Base-by-base conservation (phyloP, 1,140 invertebrate genomes). In the Olivierus martensii region DNA sequence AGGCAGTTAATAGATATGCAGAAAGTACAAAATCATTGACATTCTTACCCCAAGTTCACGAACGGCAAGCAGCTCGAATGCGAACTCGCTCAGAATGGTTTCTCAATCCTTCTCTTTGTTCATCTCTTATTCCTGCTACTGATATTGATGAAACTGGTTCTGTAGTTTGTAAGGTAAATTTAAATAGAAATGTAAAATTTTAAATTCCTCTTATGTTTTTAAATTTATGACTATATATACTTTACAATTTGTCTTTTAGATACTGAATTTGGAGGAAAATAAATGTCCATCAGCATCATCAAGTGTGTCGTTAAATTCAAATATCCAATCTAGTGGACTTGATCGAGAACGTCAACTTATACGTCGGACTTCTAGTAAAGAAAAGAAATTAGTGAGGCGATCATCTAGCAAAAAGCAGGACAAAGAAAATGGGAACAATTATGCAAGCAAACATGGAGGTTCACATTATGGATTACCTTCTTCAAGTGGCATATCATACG, bases 81-180 rank as follows among this genome's bases (percentile, higher is more conserved):
- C 77, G 84, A 68, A 90, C 87, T 43, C 77, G 89, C 61, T 91
- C 87, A 43, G 88, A 93, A 69, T 94, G 89, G 89, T 93, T 92
- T 74, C 77, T 93, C 64, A 63, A 63, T 34, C 62, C 62, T 19
- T 58, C 57, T 42, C 57, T 52, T 37, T 58, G 57, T 41, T 52
- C 57, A 7, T 58, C 57, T 38, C 57, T 52, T 7, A 58, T 41
- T 38, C 52, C 52, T n/a, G 38, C 18, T 18, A 12, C 34, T 28
- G 28, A 28, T 28, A 9, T 9, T 28, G 28, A 28, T 28, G 28
- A 28, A 28, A 28, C 28, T 28, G 28, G 28, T 28, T 28, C 28
- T 28, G 28, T 28, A 28, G 28, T 28, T 28, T 28, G 28, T 28
- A 28, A 28, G 28, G 28, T 28, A 28, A n/a, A n/a, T 9, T 28